Conservation (phyloP, 2,888 invertebrate species). For the Hipparchia semele region DNA sequence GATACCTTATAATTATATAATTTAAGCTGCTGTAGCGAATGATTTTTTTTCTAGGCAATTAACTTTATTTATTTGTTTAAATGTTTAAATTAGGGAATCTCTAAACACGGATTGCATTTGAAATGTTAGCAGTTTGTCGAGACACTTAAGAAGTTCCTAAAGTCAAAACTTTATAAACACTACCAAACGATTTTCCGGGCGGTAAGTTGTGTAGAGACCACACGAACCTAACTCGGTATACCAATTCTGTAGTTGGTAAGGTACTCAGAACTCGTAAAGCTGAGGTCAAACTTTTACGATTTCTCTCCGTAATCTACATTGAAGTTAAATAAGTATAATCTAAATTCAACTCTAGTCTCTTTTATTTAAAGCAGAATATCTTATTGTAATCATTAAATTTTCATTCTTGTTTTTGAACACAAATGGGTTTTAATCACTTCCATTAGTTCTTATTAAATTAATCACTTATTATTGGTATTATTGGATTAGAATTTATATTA, state of each 20-base stretch:
- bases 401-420: background rate
- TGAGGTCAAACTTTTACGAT: slow-evolving; percentile 29
- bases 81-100: no score
- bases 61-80: no score
- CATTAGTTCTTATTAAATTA: slow-evolving; percentile 11
- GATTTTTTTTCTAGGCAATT: no score
- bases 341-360: slow-evolving; percentile 21
- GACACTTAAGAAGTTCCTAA: background rate
- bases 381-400: slow-evolving; percentile 7
- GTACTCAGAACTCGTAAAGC: slow-evolving; percentile 28
- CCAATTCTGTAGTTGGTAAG: background rate
- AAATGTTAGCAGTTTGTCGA: no score
- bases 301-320: slow-evolving; percentile 28
- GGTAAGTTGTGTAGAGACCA: slow-evolving; percentile 43
- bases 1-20: no score
- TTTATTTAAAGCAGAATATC: slow-evolving; percentile 24
- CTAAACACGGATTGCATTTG: no score
- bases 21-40: no score
- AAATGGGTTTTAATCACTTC: background rate
- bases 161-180: background rate
- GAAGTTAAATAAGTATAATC: slow-evolving; percentile 2
- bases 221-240: slow-evolving; percentile 5
- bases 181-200: slow-evolving; percentile 46
- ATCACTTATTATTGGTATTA: no score
- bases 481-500: no score